Conservation (phyloP, 2,888 invertebrate genomes). For the Aphodius sticticus region DNA sequence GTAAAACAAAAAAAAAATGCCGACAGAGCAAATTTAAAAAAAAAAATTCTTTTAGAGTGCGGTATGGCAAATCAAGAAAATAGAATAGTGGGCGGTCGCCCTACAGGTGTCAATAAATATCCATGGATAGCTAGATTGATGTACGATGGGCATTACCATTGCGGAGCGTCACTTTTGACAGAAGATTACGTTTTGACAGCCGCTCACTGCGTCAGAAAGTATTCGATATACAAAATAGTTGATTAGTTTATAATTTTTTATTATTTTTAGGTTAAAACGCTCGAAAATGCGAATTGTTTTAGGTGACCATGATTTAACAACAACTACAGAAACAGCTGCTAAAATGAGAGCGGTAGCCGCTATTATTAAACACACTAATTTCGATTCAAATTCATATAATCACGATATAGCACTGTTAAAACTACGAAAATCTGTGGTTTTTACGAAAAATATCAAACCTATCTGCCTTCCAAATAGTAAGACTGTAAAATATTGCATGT, state of each 20-base stretch:
- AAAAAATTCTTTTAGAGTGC: slow-evolving; percentile 69
- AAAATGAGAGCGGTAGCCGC: slow-evolving; percentile 83
- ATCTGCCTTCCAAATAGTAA: slow-evolving; percentile 72
- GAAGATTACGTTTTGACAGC: slow-evolving; percentile 87
- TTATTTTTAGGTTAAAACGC: slow-evolving; percentile 70
- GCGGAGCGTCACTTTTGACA: slow-evolving; percentile 83
- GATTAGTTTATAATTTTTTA: neutral
- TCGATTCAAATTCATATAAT: slow-evolving; percentile 85
- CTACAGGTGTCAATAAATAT: slow-evolving; percentile 83
- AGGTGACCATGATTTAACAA: slow-evolving; percentile 85
- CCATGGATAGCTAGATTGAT: slow-evolving; percentile 89
- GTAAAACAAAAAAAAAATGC: slow-evolving; percentile 57
- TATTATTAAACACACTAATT: slow-evolving; percentile 81
- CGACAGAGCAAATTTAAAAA: neutral
- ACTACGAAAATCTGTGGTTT: slow-evolving; percentile 78
- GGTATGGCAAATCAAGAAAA: slow-evolving; percentile 86
- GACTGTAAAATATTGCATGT: neutral
- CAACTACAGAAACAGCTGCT: slow-evolving; percentile 78
- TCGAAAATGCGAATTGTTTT: slow-evolving; percentile 84
- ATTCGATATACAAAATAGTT: slow-evolving; percentile 40
- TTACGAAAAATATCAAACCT: slow-evolving; percentile 78
- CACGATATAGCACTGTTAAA: slow-evolving; percentile 85
- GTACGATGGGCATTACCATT: slow-evolving; percentile 89
- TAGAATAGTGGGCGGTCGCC: slow-evolving; percentile 84
- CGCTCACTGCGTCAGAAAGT: slow-evolving; percentile 86